Conservation (phyloP, 1,140 invertebrate species). For the Nomia melanderi region DNA sequence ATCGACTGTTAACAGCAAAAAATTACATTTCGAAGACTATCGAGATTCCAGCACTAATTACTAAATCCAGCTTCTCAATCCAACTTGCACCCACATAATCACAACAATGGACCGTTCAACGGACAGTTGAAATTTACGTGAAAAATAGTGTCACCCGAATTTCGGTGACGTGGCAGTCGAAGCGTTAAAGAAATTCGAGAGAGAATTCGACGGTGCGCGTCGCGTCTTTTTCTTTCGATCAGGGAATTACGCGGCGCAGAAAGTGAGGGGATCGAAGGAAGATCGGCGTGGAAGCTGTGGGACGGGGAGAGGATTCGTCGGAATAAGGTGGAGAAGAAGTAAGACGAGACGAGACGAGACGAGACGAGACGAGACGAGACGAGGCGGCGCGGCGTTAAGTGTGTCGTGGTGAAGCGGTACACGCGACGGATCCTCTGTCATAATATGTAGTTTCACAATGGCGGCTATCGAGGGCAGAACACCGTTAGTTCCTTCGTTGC, state of each 20-base stretch:
- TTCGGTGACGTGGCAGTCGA: too few relatives aligned
- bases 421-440: slow-evolving; percentile 77
- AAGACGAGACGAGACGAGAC: slow-evolving; percentile 48
- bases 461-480: slow-evolving; percentile 78
- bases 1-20: too few relatives aligned
- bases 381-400: slow-evolving; percentile 67
- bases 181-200: too few relatives aligned
- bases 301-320: slow-evolving; percentile 12
- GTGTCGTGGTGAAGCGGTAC: slow-evolving; percentile 76
- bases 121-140: too few relatives aligned
- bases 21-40: too few relatives aligned
- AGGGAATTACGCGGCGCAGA: neutral
- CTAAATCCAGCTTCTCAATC: too few relatives aligned
- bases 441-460: slow-evolving; percentile 79
- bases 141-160: too few relatives aligned
- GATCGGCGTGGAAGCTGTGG: slow-evolving; percentile 1
- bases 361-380: slow-evolving; percentile 63
- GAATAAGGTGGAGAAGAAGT: slow-evolving; percentile 41
- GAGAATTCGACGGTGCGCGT: too few relatives aligned
- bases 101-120: too few relatives aligned
- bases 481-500: slow-evolving; percentile 77
- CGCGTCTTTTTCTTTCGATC: neutral
- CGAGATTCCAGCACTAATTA: too few relatives aligned
- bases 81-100: too few relatives aligned
- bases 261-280: slow-evolving; percentile 10